Conservation (phyloP, 2,113 vertebrate genomes). For the Lepidothrix coronata region DNA sequence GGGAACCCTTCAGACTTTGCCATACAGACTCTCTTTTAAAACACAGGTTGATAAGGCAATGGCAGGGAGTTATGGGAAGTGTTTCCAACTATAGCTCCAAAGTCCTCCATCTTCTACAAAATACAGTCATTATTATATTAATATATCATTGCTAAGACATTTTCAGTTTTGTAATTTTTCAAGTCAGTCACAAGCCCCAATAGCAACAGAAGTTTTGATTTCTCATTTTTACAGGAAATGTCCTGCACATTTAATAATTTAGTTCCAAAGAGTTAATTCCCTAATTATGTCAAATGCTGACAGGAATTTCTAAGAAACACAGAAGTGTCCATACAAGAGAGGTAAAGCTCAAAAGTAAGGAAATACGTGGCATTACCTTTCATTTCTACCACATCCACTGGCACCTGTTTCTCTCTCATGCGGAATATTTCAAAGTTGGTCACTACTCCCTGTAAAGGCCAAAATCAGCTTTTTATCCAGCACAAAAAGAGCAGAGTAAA, state of each 20-base stretch:
- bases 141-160: neutral
- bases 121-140: neutral
- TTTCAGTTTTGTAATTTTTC: neutral
- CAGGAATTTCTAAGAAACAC: neutral
- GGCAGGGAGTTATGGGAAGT: neutral
- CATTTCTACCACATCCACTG: slow-evolving; percentile 98
- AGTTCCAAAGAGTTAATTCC: neutral
- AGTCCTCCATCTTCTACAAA: neutral
- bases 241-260: neutral
- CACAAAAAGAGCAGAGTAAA: neutral
- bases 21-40: neutral
- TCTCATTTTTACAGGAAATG: neutral
- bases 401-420: slow-evolving; percentile 98
- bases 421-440: slow-evolving; percentile 99
- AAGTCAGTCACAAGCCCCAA: neutral
- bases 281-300: neutral
- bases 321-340: neutral
- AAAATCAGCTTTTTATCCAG: neutral
- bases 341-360: neutral
- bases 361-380: slow-evolving; percentile 80
- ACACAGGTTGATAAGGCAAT: neutral
- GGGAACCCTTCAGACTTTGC: neutral
- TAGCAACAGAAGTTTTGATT: neutral
- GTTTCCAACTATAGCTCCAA: neutral
- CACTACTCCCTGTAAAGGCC: slow-evolving; percentile 86